These are phyloP conservation scores for Drosophila nr. perissopoda DNA, from an alignment of 2,888 invertebrate genomes.

Conservation along the genomic window DNA sequence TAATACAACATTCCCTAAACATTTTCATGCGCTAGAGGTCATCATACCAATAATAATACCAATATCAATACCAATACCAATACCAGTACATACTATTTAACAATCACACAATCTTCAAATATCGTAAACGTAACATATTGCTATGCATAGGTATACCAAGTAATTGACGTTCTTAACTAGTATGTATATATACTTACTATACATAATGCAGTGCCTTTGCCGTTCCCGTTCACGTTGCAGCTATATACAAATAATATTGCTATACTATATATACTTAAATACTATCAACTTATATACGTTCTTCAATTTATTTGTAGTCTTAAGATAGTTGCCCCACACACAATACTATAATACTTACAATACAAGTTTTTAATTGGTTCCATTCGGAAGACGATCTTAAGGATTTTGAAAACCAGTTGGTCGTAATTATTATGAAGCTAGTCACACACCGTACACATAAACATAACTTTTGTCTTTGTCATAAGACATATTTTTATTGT, in stretches of 20 bases:
- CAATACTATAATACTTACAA: constrained; percentile 12
- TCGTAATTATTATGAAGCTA: constrained; percentile 30
- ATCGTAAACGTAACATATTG: constrained; percentile 51
- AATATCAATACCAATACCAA: constrained; percentile 19
- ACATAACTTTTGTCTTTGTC: constrained; percentile 29
- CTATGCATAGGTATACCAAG: constrained; percentile 62
- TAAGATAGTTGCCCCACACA: constrained; percentile 51
- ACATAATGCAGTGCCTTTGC: constrained; percentile 51
- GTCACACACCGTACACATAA: constrained; percentile 32
- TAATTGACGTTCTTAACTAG: constrained; percentile 63
- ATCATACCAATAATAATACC: constrained; percentile 31
- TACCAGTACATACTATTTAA: constrained; percentile 4
- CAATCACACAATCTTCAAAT: constrained; percentile 25
- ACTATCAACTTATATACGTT: constrained; percentile 21
- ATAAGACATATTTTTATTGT: constrained; percentile 20
- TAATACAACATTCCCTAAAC: constrained; percentile 68
- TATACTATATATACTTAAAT: constrained; percentile 17
- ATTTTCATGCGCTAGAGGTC: constrained; percentile 46
- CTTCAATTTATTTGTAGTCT: constrained; percentile 51
- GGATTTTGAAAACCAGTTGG: constrained; percentile 20
- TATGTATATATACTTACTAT: constrained; percentile 27
- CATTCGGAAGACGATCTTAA: constrained; percentile 26
- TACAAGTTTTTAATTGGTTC: constrained; percentile 19
- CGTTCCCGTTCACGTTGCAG: constrained; percentile 49
- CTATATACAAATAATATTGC: constrained; percentile 25